A percentile compares a stretch with the other conserved stretches of the same genome.
phyloP scores from a whole-genome alignment of 2,888 invertebrate species.

The Apotomis betuletana region DNA sequence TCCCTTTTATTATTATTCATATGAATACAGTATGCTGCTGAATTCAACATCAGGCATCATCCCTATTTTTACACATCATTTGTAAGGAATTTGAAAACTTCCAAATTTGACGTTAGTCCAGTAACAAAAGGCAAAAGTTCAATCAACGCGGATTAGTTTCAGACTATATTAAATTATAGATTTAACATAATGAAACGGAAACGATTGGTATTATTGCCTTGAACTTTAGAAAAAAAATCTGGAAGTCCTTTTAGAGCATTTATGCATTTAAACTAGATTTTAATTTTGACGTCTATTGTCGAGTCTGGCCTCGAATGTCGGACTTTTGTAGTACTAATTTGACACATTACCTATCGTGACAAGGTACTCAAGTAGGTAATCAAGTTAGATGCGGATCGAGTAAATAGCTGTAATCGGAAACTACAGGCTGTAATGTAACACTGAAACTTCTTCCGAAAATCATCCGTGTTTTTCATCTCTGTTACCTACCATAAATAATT shows the following conservation, averaged over 20 bases:
- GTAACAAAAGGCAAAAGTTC: constrained; percentile 20
- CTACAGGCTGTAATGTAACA: too few relatives aligned
- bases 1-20: too few relatives aligned
- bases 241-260: background rate
- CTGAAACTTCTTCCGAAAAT: too few relatives aligned
- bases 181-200: constrained; percentile 34
- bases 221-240: constrained; percentile 19
- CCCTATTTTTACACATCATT: too few relatives aligned
- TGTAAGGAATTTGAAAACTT: background rate
- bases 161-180: constrained; percentile 29
- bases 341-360: background rate
- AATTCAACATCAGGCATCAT: too few relatives aligned
- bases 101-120: constrained; percentile 7
- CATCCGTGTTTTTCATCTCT: too few relatives aligned
- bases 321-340: constrained; percentile 5
- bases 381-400: too few relatives aligned
- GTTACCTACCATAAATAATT: too few relatives aligned
- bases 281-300: background rate
- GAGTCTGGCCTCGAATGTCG: background rate
- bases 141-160: constrained; percentile 18
- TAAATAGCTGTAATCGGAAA: too few relatives aligned
- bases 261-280: constrained; percentile 1
- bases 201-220: constrained; percentile 11
- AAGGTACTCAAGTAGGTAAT: too few relatives aligned
- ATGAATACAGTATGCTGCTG: too few relatives aligned